These are phyloP conservation scores for Trisateles emortualis DNA, from an alignment of 2,888 invertebrate genomes.

Conservation along the genomic window DNA sequence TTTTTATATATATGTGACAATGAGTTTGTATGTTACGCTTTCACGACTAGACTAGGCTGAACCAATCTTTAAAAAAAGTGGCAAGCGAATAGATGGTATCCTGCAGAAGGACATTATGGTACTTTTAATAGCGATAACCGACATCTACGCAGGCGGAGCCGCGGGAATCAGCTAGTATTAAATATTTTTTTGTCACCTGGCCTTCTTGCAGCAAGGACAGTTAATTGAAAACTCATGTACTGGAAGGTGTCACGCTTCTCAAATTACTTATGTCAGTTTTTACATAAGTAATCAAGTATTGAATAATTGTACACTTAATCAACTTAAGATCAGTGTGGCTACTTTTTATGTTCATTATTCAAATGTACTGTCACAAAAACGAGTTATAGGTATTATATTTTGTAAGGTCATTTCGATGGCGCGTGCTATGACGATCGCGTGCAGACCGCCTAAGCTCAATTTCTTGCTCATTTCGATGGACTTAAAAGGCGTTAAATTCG, in stretches of 20 bases:
- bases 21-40: no score
- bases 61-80: no score
- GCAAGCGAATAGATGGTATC: no score
- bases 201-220: background rate
- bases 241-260: background rate
- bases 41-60: no score
- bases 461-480: conserved; percentile 9
- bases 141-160: no score
- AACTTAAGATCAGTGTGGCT: conserved; percentile 1
- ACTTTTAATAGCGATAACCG: no score
- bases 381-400: conserved; percentile 6
- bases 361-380: conserved; percentile 9
- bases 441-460: conserved; percentile 5
- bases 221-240: background rate
- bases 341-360: conserved; percentile 3
- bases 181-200: background rate
- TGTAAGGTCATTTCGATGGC: conserved; percentile 10
- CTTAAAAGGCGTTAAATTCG: conserved; percentile 15
- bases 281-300: conserved; percentile 4
- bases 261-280: background rate
- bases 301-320: conserved; percentile 15
- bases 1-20: no score
- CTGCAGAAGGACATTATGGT: no score
- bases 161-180: no score
- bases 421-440: conserved; percentile 19